Base-by-base conservation (phyloP, 2,888 invertebrate genomes). In the Mongoloraphidia duomilia region DNA sequence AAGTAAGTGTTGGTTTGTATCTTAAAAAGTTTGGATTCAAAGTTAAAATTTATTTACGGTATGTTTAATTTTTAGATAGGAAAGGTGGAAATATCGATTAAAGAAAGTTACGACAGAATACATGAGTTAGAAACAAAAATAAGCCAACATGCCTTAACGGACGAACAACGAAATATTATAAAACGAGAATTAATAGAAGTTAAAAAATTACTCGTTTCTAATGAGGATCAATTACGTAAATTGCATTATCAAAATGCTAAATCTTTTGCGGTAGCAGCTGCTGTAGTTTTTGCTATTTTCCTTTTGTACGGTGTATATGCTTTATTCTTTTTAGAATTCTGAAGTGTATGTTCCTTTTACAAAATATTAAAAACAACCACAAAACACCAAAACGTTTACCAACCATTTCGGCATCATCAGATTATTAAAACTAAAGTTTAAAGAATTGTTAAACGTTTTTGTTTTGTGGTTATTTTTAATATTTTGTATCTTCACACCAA, bases 121-220 rank as follows among this genome's bases (percentile, higher is more conserved):
- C 55, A 57, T 44, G 50, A 45, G 17, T 50, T 66, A 42, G 64
- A 67, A 58, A 50, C 57, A 10, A 62, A 59, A 56, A 48, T 66
- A 35, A 53, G 56, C 38, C 53, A 50, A 14, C 56, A 58, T 43
- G 50, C 53, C 26, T 47, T 64, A 26, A 56, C 62, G 11, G 53
- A 53, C 42, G 54, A 55, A 34, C 57, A 58, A 44, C 58, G 61
- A 53, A 58, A 60, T 41, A 50, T 53, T 9, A 53, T 65, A 33
- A 55, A 58, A 53, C 55, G 50, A 40, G 67, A 67, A 54, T 49
- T 67, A 41, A 44, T 52, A 8, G 65, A 67, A 59, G 59, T 64
- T 9, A 55, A 60, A 45, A 66, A 66, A 56, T 54, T 65, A 41
- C 54, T 67, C 34, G 52, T 53, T 14, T 60, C 61, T 10, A 63